Conservation (phyloP, 2,113 vertebrate species). For the Myanophis thanlyinensis region DNA sequence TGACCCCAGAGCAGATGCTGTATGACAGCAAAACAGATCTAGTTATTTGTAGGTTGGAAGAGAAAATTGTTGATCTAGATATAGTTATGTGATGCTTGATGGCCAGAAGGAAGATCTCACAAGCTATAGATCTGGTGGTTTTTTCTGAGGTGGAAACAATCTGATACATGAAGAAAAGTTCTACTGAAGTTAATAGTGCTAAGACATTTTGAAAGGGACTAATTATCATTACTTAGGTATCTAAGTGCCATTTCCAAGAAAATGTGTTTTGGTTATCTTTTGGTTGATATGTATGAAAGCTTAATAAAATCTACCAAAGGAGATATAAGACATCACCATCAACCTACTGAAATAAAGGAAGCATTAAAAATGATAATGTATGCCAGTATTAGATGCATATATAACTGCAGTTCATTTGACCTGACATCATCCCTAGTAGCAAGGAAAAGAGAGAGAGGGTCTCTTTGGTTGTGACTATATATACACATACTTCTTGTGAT, state of each 20-base stretch:
- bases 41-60: neutral
- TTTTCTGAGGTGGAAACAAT: fast-evolving
- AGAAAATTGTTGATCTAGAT: neutral
- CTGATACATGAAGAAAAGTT: neutral
- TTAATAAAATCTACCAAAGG: neutral
- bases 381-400: neutral
- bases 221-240: neutral
- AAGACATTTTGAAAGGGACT: conserved; percentile 8
- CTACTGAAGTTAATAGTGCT: conserved; percentile 10
- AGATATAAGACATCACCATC: neutral
- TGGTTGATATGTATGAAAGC: neutral
- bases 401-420: neutral
- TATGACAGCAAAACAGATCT: fast-evolving
- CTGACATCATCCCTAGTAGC: neutral
- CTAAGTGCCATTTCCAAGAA: neutral
- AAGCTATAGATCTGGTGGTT: neutral
- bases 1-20: fast-evolving
- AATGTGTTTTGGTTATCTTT: conserved; percentile 13
- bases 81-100: fast-evolving
- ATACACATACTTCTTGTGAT: neutral
- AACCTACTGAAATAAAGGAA: neutral
- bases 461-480: neutral
- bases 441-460: neutral
- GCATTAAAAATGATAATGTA: neutral
- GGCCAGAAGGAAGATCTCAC: fast-evolving